Base-by-base conservation (phyloP, 2,888 invertebrate species). In the Panzeria rudis region DNA sequence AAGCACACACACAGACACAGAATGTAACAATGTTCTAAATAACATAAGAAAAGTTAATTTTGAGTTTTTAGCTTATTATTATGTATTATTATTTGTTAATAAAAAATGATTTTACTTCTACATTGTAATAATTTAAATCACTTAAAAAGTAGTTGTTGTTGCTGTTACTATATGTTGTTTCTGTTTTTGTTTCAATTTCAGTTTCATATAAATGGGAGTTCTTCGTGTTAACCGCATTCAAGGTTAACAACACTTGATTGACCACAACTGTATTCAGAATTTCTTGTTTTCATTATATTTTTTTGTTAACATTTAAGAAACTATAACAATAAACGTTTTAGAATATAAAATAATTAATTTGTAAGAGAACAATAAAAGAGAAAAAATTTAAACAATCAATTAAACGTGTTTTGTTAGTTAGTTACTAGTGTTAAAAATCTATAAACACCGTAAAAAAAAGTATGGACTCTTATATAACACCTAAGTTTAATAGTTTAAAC, bases 221-320 rank as follows among this genome's bases (percentile, higher is more conserved):
- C 64, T 81, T 83, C 68, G 76, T 50, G 50, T 85, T 85, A 78
- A 85, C 85, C 85, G 85, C 82, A 73, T 56, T 64, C 81, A 85
- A 85, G 85, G 85, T 78, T 82, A 85, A 85, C 85, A 78, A 71
- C 84, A 85, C 69, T 78, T 85, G 85, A 75, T 78, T 85, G 85
- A 75, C 81, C 85, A 82, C 82, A n/a, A 75, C 13, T 52, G 73
- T 73, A 38, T 73, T 69, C 54, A 71, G 47, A 76, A 76, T 76
- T 82, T 56, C 56, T 71, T 64, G 71, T 76, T 77, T 29, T 80
- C 64, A 72, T 56, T 72, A 64, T 62, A 71, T 29, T 66, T 59
- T 56, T 35, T 78, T 62, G 41, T 52, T 35, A 71, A 59, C 13
- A 47, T 47, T 59, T 20, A 23, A 44, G 44, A 35, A 68, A 17